These are phyloP conservation scores for Norana najaformis DNA, from an alignment of 2,888 invertebrate species.

Conservation along the genomic window DNA sequence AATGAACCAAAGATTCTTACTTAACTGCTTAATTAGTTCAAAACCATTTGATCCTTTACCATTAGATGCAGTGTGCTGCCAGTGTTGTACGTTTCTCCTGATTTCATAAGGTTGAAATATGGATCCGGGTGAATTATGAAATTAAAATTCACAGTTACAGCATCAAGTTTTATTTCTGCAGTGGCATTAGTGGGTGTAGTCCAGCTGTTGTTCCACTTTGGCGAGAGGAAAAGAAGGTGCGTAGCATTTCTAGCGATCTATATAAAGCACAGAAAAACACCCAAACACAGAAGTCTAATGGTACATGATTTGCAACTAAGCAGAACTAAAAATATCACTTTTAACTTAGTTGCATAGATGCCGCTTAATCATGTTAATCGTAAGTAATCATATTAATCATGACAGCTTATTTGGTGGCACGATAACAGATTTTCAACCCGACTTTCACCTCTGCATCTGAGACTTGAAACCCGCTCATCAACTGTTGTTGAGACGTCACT, in stretches of 20 bases:
- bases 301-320: too few relatives aligned
- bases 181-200: background rate
- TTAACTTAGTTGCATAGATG: too few relatives aligned
- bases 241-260: background rate
- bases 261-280: background rate
- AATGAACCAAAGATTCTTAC: too few relatives aligned
- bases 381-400: too few relatives aligned
- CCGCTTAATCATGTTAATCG: too few relatives aligned
- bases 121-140: background rate
- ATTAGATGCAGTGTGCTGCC: slow-evolving; percentile 1
- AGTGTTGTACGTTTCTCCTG: background rate
- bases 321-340: too few relatives aligned
- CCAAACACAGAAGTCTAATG: background rate
- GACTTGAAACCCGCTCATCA: too few relatives aligned
- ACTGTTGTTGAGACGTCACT: too few relatives aligned
- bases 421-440: too few relatives aligned
- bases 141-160: background rate
- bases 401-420: too few relatives aligned
- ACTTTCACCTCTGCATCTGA: too few relatives aligned
- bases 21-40: background rate
- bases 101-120: background rate
- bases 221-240: background rate
- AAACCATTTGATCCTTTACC: background rate
- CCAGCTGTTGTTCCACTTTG: background rate
- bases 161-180: slow-evolving; percentile 7